Base-by-base conservation (phyloP, 2,888 invertebrate species). In the Seira musarum region DNA sequence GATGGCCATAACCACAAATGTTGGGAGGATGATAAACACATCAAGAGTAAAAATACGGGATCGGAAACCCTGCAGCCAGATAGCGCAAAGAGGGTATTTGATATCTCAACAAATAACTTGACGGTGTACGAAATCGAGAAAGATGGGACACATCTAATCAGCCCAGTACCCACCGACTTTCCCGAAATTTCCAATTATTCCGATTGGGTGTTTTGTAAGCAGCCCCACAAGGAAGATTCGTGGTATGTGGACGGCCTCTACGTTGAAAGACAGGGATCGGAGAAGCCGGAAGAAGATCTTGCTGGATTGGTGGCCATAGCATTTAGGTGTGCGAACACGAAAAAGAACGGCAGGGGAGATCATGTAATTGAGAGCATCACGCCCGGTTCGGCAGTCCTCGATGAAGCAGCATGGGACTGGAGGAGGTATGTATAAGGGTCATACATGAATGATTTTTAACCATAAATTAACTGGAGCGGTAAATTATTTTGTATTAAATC, bases 211-310 rank as follows among this genome's bases (percentile, higher is more conserved):
- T 53, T 53, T 30, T 73, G 73, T 21, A 17, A 73, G 13, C 3
- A 49, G 5, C 22, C 30, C 0, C 25, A 25, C 15, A n/a, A 10
- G 1, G 73, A 73, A 13, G 35, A 30, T 15, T 57, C 17, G 3
- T 73, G 73, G 73, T 66, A 57, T 30, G 65, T 22, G n/a, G 73
- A 73, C 35, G 65, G 73, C 21, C 21, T 73, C 30, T 73, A 64
- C 46, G 73, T 73, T 19, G 73, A 73, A 35, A 15, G 73, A 19
- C 73, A 73, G 53, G 73, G 73, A 1, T 61, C 21, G 0, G 53
- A 19, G 19, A 2, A 17, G 15, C 53, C 65, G 0, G 65, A 73
- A 1, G n/a, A 24, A n/a, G 73, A 73, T 24, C n/a, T 53, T 13
- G 49, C 73, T 19, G 73, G 73, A 13, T 35, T 73, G 15, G 66